Evolutionary conservation across 2,888 invertebrate genomes (phyloP).

Genomic region (Drosophila cyrtoloma): DNA sequence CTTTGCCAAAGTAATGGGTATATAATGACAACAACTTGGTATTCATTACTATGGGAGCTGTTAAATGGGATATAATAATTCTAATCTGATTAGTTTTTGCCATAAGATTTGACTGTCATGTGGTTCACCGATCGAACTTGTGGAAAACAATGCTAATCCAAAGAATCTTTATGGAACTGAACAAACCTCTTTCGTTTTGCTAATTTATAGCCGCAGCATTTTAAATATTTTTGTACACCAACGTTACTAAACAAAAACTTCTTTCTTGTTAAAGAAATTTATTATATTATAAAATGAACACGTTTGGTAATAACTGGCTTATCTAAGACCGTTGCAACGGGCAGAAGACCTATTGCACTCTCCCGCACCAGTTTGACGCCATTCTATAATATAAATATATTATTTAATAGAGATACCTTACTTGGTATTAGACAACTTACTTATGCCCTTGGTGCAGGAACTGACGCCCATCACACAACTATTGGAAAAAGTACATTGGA

Average conservation of each 20-base stretch:
- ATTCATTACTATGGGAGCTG: background rate
- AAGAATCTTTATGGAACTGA: background rate
- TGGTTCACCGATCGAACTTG: background rate
- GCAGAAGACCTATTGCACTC: constrained; percentile 7
- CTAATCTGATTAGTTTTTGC: background rate
- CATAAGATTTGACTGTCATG: background rate
- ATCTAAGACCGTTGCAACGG: constrained; percentile 2
- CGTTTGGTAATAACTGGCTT: background rate
- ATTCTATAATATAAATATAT: constrained; percentile 22
- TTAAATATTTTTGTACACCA: background rate
- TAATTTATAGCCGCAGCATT: background rate
- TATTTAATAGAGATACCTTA: background rate
- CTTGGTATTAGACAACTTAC: constrained; percentile 17
- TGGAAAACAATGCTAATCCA: background rate
- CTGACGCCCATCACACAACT: constrained; percentile 15
- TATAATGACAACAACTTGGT: background rate
- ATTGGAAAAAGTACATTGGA: constrained; percentile 37
- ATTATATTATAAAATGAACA: background rate
- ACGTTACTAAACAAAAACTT: background rate
- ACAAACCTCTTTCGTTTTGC: no score
- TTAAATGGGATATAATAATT: background rate
- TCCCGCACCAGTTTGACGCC: background rate
- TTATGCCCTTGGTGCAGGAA: constrained; percentile 19
- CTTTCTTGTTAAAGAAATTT: no score
- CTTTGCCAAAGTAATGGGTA: background rate